Evolutionary conservation across 2,888 invertebrate species (phyloP).

Genomic region (Crossocerus cetratus): DNA sequence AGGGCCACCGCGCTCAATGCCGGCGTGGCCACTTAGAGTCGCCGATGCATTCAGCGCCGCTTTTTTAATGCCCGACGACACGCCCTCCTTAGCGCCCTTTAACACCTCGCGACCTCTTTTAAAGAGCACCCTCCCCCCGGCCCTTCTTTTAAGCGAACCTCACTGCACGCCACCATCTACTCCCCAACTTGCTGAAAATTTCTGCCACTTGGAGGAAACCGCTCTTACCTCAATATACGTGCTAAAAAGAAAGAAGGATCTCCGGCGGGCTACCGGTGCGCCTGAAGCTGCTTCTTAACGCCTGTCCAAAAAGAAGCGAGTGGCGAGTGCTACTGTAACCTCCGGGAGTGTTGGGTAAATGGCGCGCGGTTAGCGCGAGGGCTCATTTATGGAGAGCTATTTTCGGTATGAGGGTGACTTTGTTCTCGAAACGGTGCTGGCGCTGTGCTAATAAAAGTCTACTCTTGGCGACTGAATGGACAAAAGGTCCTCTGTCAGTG

Average conservation of each 20-base stretch:
- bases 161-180: neutral
- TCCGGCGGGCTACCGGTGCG: neutral
- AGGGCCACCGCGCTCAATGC: slow-evolving; percentile 62
- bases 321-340: too few relatives aligned
- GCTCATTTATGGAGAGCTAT: too few relatives aligned
- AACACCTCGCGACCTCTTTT: slow-evolving; percentile 67
- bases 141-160: slow-evolving; percentile 17
- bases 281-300: neutral
- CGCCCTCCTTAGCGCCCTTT: slow-evolving; percentile 74
- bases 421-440: neutral
- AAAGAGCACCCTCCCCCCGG: slow-evolving; percentile 48
- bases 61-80: slow-evolving; percentile 64
- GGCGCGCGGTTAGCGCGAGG: too few relatives aligned
- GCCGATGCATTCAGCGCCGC: slow-evolving; percentile 64
- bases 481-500: slow-evolving; percentile 16
- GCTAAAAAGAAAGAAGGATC: slow-evolving; percentile 39
- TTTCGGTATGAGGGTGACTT: neutral
- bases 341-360: too few relatives aligned
- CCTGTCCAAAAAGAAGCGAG: too few relatives aligned
- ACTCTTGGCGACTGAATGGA: neutral
- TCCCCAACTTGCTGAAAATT: slow-evolving; percentile 24
- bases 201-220: slow-evolving; percentile 11
- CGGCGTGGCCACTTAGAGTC: slow-evolving; percentile 70
- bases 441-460: too few relatives aligned
- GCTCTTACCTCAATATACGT: slow-evolving; percentile 25